Base-by-base conservation (phyloP, 2,888 invertebrate species). In the Caenorhabditis drosophilae region DNA sequence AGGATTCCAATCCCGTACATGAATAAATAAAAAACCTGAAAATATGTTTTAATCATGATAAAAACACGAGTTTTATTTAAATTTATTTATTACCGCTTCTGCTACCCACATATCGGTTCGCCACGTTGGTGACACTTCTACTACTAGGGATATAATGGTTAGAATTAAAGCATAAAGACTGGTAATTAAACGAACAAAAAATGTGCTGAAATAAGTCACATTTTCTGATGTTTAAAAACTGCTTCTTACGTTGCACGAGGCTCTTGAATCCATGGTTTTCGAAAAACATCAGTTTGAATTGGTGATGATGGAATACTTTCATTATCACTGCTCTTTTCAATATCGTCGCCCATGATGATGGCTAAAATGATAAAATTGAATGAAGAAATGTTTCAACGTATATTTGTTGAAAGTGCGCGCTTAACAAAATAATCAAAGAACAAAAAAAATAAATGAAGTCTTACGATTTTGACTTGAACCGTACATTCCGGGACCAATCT, bases 1-100 rank as follows among this genome's bases (percentile, higher is more conserved):
- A 78, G 16, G 16, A 75, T 64, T 7, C 80, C 82, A 12, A 68
- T 46, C 2, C 78, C 79, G 58, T 82, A 82, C 82, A 82, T 82
- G 42, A 63, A 72, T 15, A 71, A 51, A 67, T 77, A 81, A 61
- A 82, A 82, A 1, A 82, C 61, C 81, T 81, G 48, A 44, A 72
- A 31, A 18, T 15, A 25, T 48, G 31, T n/a, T n/a, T n/a, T n/a
- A n/a, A n/a, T n/a, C n/a, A n/a, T n/a, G n/a, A n/a, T 31, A 27
- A 18, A 46, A 47, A 34, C 31, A 15, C 15, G 23, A 11, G 11
- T 20, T 22, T 20, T 6, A 41, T 16, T 41, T 6, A 4, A 31
- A 6, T n/a, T 31, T n/a, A 22, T 18, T 9, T 9, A n/a, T 25
- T 52, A 82, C 81, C 58, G 74, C 76, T 62, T 82, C 81, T 22